These are phyloP conservation scores for Takifugu flavidus DNA, from an alignment of 2,113 vertebrate genomes.

Conservation along the genomic window DNA sequence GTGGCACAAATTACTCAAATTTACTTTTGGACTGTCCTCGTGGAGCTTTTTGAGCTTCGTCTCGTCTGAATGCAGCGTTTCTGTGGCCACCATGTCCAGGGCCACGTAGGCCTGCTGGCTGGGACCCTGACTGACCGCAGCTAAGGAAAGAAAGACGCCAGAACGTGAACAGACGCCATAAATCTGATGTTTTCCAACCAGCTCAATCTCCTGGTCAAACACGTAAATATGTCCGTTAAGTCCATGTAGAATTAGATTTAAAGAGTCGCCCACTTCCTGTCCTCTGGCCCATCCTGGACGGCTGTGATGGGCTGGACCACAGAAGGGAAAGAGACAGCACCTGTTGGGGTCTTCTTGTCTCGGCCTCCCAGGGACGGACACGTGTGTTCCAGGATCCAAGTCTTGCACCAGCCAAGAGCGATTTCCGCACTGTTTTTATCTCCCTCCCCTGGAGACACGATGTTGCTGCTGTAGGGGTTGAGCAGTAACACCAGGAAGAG, in stretches of 20 bases:
- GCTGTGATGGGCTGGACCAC: too few species aligned
- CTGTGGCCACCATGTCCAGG: neutral
- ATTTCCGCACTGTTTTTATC: conserved; percentile 84
- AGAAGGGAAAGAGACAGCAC: conserved; percentile 1
- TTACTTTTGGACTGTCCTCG: conserved; percentile 58
- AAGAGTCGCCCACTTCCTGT: neutral
- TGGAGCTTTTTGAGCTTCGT: conserved; percentile 73
- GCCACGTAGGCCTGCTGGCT: conserved; percentile 20
- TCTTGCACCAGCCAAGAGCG: conserved; percentile 78
- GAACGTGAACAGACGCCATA: neutral
- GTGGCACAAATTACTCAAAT: too few species aligned
- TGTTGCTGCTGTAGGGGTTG: conserved; percentile 82
- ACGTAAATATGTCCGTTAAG: too few species aligned
- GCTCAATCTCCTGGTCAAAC: too few species aligned
- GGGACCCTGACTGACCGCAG: neutral
- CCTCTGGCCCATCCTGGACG: too few species aligned
- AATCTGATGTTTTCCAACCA: too few species aligned
- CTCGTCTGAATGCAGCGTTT: conserved; percentile 46
- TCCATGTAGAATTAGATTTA: neutral
- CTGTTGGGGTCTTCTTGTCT: neutral
- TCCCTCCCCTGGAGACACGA: conserved; percentile 70
- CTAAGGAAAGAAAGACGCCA: conserved; percentile 22
- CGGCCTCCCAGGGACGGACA: conserved; percentile 39
- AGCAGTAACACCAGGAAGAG: conserved; percentile 89
- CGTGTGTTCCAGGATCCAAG: conserved; percentile 52